Evolutionary conservation across 2,797 vertebrate genomes (phyloP).

Genomic region (Rhinophrynus dorsalis): DNA sequence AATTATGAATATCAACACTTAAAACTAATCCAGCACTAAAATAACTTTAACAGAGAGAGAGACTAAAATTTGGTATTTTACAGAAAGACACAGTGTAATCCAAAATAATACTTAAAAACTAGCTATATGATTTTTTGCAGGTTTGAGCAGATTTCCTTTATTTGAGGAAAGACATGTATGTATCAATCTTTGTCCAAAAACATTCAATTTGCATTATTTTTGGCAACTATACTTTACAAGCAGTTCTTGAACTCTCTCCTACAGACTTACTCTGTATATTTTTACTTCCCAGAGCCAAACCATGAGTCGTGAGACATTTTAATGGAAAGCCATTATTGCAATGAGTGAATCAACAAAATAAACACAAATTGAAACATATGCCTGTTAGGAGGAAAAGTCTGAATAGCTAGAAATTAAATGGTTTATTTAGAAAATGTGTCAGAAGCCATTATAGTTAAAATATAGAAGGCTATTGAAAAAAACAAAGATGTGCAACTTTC

Average conservation of each 20-base stretch:
- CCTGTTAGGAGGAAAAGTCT: constrained; percentile 25
- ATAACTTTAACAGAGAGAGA: not conserved
- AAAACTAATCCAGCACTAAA: constrained; percentile 1
- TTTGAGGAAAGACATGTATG: constrained; percentile 9
- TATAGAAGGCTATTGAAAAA: not conserved
- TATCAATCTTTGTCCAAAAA: constrained; percentile 19
- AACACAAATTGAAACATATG: constrained; percentile 36
- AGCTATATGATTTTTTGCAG: not conserved
- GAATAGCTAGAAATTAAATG: constrained; percentile 2
- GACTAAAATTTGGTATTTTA: not conserved
- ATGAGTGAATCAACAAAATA: constrained; percentile 38
- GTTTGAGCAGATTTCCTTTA: constrained; percentile 6
- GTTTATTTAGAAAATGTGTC: constrained; percentile 21
- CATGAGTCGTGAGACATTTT: constrained; percentile 33
- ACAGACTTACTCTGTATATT: constrained; percentile 38
- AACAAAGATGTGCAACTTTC: not conserved
- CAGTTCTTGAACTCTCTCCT: constrained; percentile 23
- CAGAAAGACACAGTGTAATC: constrained; percentile 2
- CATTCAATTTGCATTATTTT: constrained; percentile 34
- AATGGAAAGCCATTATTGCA: constrained; percentile 47
- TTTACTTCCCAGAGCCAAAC: constrained; percentile 33
- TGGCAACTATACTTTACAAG: constrained; percentile 27
- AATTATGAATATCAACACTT: constrained; percentile 3
- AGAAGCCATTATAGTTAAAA: constrained; percentile 5
- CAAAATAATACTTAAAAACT: not conserved